Conservation (phyloP, 53 echinoderm and acorn worm genomes). For the Astropecten irregularis region DNA sequence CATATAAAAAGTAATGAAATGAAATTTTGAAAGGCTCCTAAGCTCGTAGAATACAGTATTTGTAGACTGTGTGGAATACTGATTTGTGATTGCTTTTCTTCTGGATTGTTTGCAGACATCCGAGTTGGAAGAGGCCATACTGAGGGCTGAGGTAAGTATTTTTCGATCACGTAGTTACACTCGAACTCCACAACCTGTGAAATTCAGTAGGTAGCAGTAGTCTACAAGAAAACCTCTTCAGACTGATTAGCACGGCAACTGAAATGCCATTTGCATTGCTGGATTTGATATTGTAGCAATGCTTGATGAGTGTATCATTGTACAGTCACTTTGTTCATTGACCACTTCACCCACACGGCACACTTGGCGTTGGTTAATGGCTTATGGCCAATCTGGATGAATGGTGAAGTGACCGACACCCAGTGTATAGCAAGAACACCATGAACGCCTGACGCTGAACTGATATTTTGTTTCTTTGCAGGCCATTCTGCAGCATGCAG, state of each 20-base stretch:
- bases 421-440: background rate
- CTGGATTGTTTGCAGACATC: conserved; percentile 22
- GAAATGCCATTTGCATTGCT: background rate
- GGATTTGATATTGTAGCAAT: no score
- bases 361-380: no score
- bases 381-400: no score
- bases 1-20: no score
- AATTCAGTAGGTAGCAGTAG: background rate
- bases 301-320: no score
- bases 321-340: no score
- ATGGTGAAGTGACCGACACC: background rate
- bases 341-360: no score
- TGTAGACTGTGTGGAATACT: background rate
- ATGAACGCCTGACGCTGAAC: no score
- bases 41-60: background rate
- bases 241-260: background rate
- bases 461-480: no score
- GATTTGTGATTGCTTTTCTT: background rate
- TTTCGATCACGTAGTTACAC: background rate
- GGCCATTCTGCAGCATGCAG: conserved; percentile 47
- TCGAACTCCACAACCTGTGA: background rate
- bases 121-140: conserved; percentile 59
- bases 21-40: no score
- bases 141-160: conserved; percentile 56
- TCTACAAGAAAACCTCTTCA: background rate